Base-by-base conservation (phyloP, 2,797 vertebrate species). In the Syngnathus rostellatus region DNA sequence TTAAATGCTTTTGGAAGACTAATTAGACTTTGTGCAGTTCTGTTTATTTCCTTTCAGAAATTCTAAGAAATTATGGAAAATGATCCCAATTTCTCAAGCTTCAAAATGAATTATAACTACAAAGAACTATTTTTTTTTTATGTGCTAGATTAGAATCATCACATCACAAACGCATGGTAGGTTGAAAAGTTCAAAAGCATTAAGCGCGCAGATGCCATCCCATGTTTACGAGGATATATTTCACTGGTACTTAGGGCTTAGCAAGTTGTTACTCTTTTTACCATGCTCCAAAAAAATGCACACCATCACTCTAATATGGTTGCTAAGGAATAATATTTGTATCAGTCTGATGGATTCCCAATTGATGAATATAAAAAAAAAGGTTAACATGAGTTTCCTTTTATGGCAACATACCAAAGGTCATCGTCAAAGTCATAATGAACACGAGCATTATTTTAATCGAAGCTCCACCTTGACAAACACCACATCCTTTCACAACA, bases 121-220 rank as follows among this genome's bases (percentile, higher is more conserved):
- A 62, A 23, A 8, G 25, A 48, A 10, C 51, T 43, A 55, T 68
- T 40, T 45, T 23, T 45, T 23, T 46, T 69, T 40, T 25, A 3
- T 53, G n/a, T 37, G 25, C 21, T 41, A 54, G 31, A 70, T 50
- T 51, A 60, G 19, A 64, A 67, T 72, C 31, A 68, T 71, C 66
- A 67, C 31, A 68, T 71, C 66, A 67, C 55, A 59, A 25, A 5
- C 38, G 54, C 38, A 31, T 31, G 19, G 62, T 6, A 39, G 31
- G 59, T 25, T 38, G 68, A 60, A 63, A 53, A 43, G 40, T 58
- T 58, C 5, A n/a, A 53, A 23, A 5, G 68, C 21, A 43, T 9
- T 45, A 14, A 70, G 43, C 40, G 64, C 46, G 41, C 66, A 62
- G 40, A 6, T 23, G 23, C 25, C 46, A 60, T 62, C 14, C 45